phyloP scores from a whole-genome alignment of 37 sponge, comb jelly and placozoan species.

The Cliona cf. orientalis region DNA sequence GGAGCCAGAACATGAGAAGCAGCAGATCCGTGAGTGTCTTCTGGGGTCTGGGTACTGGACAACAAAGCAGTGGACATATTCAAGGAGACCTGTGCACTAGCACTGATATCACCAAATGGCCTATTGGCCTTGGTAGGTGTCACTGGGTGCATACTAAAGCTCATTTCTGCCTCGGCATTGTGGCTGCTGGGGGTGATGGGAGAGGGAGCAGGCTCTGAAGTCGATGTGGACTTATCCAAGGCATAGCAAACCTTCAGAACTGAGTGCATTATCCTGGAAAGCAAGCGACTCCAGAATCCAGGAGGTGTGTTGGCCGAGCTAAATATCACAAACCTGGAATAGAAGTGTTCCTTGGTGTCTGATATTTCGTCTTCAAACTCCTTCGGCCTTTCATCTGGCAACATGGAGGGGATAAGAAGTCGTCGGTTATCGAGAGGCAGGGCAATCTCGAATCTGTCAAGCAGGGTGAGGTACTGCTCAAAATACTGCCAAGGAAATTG shows the following conservation, averaged over 20 bases:
- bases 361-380: background rate
- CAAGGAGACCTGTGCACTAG: too few species aligned
- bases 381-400: conserved; percentile 66
- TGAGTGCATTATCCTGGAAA: conserved; percentile 81
- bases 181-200: too few species aligned
- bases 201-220: too few species aligned
- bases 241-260: conserved; percentile 32
- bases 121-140: too few species aligned
- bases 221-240: conserved; percentile 39
- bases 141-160: too few species aligned
- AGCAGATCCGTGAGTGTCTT: conserved; percentile 12
- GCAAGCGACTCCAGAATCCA: conserved; percentile 91
- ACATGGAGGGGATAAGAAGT: conserved; percentile 87
- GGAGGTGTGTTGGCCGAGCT: conserved; percentile 60
- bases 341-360: background rate
- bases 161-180: too few species aligned
- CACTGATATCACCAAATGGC: background rate
- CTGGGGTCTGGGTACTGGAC: too few species aligned
- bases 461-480: conserved; percentile 78
- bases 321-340: conserved; percentile 63
- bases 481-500: conserved; percentile 79
- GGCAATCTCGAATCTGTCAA: conserved; percentile 89
- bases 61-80: too few species aligned
- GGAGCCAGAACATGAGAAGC: background rate
- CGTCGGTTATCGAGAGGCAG: conserved; percentile 80